Conservation (phyloP, 2,888 invertebrate species). For the Phytoseiulus persimilis region DNA sequence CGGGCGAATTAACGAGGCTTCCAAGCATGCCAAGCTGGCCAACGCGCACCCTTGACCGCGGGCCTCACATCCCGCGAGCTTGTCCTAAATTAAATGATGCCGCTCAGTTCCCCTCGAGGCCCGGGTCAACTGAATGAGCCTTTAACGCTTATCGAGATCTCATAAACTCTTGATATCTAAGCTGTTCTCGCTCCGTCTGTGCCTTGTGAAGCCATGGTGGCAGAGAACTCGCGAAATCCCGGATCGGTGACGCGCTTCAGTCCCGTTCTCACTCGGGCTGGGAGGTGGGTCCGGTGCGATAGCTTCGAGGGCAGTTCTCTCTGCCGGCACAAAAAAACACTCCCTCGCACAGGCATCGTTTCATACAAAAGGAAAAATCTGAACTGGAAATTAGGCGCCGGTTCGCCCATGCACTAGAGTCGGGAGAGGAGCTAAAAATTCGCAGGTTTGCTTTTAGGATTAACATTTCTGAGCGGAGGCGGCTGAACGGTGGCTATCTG, state of each 20-base stretch:
- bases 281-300: too few relatives aligned
- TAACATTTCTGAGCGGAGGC: slow-evolving; percentile 8
- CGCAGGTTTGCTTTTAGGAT: slow-evolving; percentile 33
- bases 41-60: background rate
- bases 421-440: background rate
- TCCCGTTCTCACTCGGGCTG: too few relatives aligned
- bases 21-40: background rate
- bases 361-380: background rate
- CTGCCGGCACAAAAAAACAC: background rate
- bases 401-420: background rate
- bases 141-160: too few relatives aligned
- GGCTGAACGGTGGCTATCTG: background rate
- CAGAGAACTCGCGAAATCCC: too few relatives aligned
- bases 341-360: background rate
- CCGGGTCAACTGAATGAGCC: too few relatives aligned
- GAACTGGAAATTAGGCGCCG: background rate
- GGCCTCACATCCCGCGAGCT: background rate
- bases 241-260: too few relatives aligned
- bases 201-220: too few relatives aligned
- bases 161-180: too few relatives aligned
- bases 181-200: too few relatives aligned
- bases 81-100: background rate
- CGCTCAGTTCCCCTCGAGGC: background rate
- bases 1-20: background rate
- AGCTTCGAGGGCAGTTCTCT: too few relatives aligned